These are phyloP conservation scores for Solenopsis fugax DNA, from an alignment of 1,140 invertebrate genomes.

Conservation along the genomic window DNA sequence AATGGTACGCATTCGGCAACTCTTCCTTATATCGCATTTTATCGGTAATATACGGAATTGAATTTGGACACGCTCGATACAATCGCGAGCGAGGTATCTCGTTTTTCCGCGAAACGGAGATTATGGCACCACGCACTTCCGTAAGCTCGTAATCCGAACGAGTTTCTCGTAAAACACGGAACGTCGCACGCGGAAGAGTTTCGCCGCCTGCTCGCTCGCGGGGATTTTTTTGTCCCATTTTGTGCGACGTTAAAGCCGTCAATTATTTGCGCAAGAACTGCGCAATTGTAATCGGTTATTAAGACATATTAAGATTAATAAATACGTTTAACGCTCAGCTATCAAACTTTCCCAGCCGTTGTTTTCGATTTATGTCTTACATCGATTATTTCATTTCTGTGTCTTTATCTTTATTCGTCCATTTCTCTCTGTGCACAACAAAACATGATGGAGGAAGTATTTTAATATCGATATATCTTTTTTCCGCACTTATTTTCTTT, in stretches of 20 bases:
- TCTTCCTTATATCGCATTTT: neutral
- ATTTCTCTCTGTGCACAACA: neutral
- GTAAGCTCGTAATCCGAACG: slow-evolving; percentile 49
- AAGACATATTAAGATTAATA: neutral
- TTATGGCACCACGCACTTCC: slow-evolving; percentile 34
- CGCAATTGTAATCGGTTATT: neutral
- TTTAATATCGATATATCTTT: neutral
- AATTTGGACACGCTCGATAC: neutral
- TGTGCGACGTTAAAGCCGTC: neutral
- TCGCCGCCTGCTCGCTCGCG: neutral
- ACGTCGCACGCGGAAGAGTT: neutral
- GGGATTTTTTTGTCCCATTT: slow-evolving; percentile 7
- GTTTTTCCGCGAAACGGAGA: slow-evolving; percentile 15
- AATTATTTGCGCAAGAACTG: slow-evolving; percentile 5
- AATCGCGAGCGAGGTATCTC: neutral
- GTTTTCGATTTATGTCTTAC: neutral
- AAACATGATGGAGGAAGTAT: neutral
- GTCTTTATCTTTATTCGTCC: neutral
- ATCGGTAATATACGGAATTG: neutral
- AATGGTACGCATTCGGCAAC: too few species aligned
- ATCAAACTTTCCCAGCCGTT: neutral
- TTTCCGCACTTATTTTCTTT: neutral
- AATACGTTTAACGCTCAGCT: neutral
- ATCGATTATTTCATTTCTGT: neutral
- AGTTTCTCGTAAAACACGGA: slow-evolving; percentile 44